phyloP scores from a whole-genome alignment of 2,888 invertebrate genomes.

The Rhagonycha fulva region DNA sequence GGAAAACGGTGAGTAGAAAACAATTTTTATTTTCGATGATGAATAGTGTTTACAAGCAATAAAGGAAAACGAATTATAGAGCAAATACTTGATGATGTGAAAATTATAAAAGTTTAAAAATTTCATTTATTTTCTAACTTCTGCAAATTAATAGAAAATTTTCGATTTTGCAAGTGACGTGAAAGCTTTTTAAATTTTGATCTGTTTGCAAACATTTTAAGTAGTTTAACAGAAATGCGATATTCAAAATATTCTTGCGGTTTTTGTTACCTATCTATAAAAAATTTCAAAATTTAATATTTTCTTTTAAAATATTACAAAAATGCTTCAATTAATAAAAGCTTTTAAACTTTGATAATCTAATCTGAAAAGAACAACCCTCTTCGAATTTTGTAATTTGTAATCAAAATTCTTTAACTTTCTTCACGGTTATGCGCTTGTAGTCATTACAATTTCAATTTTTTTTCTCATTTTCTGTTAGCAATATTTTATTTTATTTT shows the following conservation, averaged over 20 bases:
- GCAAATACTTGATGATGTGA: background rate
- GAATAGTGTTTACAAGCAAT: background rate
- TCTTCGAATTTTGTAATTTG: background rate
- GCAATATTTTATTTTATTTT: background rate
- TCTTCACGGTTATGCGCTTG: background rate
- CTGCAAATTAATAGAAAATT: background rate
- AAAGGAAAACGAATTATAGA: background rate
- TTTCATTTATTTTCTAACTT: background rate
- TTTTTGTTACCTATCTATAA: background rate
- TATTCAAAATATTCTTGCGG: background rate
- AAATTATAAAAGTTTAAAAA: background rate
- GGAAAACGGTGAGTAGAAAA: constrained; percentile 65
- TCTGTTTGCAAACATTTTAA: background rate
- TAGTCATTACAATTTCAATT: background rate
- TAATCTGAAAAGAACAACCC: background rate
- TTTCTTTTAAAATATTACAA: background rate
- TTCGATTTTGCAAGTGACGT: background rate
- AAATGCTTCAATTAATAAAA: background rate
- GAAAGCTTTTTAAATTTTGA: background rate
- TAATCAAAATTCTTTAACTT: background rate
- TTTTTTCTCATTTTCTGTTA: background rate
- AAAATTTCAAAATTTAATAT: background rate
- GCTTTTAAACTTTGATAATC: background rate
- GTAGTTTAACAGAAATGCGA: background rate
- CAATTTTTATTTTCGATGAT: background rate